phyloP scores from a whole-genome alignment of 1,140 invertebrate species.

The Luehdorfia chinensis region DNA sequence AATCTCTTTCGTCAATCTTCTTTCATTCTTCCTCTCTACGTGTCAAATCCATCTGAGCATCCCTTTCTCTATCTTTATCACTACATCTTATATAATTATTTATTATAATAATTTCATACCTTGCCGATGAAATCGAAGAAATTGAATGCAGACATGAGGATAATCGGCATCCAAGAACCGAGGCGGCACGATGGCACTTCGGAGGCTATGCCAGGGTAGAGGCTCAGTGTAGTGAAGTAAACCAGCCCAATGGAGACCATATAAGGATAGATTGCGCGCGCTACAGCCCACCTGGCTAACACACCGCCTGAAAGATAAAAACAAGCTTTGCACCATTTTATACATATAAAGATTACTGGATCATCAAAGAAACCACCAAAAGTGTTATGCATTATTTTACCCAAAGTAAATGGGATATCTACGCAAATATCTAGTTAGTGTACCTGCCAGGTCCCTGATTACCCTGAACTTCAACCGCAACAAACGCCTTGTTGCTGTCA shows the following conservation, averaged over 20 bases:
- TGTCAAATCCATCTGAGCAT: too few relatives aligned
- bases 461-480: too few relatives aligned
- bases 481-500: too few relatives aligned
- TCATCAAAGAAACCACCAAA: too few relatives aligned
- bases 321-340: background rate
- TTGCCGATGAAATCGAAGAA: slow-evolving; percentile 91
- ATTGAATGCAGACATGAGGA: slow-evolving; percentile 93
- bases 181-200: slow-evolving; percentile 91
- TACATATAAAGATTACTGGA: slow-evolving; percentile 2
- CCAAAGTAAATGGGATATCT: too few relatives aligned
- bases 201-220: slow-evolving; percentile 93
- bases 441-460: too few relatives aligned
- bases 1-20: too few relatives aligned
- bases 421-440: too few relatives aligned
- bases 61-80: too few relatives aligned
- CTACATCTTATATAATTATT: too few relatives aligned
- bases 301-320: slow-evolving; percentile 82
- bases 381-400: too few relatives aligned
- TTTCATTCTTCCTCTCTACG: too few relatives aligned
- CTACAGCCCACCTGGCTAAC: slow-evolving; percentile 84
- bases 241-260: slow-evolving; percentile 92
- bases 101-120: slow-evolving; percentile 71
- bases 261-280: slow-evolving; percentile 90
- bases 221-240: slow-evolving; percentile 91
- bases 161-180: slow-evolving; percentile 92